A percentile compares a stretch with the other conserved stretches of the same genome.
Conservation (phyloP, 2,888 invertebrate species). For the Eilema caniola region DNA sequence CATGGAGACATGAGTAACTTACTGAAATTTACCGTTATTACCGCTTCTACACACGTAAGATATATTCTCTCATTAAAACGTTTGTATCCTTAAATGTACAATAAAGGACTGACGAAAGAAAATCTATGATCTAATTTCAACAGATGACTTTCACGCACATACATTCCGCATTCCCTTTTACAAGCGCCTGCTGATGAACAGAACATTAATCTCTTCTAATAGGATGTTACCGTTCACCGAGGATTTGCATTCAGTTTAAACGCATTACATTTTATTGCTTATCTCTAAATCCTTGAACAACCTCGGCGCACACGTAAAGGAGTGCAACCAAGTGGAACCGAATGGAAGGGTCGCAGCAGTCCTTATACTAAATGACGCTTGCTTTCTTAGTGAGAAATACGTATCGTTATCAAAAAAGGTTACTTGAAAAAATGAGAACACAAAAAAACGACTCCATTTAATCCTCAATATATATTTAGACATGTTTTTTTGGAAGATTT, state of each 20-base stretch:
- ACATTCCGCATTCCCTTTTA: slow-evolving; percentile 47
- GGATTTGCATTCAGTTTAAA: slow-evolving; percentile 57
- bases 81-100: slow-evolving; percentile 11
- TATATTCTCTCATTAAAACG: not conserved
- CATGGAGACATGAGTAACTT: not conserved
- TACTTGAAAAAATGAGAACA: slow-evolving; percentile 38
- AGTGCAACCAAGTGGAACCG: slow-evolving; percentile 64
- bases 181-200: slow-evolving; percentile 50
- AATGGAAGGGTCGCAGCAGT: slow-evolving; percentile 69
- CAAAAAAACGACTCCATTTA: slow-evolving; percentile 29
- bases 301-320: slow-evolving; percentile 60
- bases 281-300: slow-evolving; percentile 62
- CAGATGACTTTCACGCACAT: slow-evolving; percentile 36
- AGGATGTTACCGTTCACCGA: slow-evolving; percentile 55
- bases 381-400: slow-evolving; percentile 50
- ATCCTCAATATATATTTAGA: slow-evolving; percentile 23
- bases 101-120: slow-evolving; percentile 43
- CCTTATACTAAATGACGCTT: slow-evolving; percentile 66
- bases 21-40: not conserved
- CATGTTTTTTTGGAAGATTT: slow-evolving; percentile 41
- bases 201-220: slow-evolving; percentile 68
- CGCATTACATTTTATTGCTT: slow-evolving; percentile 69
- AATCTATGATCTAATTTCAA: slow-evolving; percentile 51
- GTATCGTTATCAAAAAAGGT: slow-evolving; percentile 45
- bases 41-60: not conserved